phyloP scores from a whole-genome alignment of 1,140 invertebrate species.

The Anoplolepis gracilipes region DNA sequence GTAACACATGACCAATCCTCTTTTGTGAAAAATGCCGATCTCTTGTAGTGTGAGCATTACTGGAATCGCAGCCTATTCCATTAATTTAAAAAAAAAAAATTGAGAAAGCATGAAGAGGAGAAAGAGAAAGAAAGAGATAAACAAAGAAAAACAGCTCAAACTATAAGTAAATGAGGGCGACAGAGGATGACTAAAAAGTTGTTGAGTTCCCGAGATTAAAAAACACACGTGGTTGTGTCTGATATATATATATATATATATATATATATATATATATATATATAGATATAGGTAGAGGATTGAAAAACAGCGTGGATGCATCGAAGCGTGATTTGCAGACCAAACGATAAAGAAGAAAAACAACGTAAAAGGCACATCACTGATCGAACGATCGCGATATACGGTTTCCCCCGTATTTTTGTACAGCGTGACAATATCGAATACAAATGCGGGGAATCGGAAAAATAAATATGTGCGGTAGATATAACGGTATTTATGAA shows the following conservation, averaged over 20 bases:
- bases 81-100: conserved; percentile 64
- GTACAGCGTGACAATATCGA: conserved; percentile 45
- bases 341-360: conserved; percentile 46
- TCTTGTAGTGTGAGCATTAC: neutral
- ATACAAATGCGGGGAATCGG: conserved; percentile 13
- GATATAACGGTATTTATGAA: neutral
- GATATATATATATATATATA: conserved; percentile 22
- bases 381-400: conserved; percentile 26
- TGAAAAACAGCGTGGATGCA: conserved; percentile 58
- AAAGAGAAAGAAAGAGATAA: neutral
- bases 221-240: conserved; percentile 57
- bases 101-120: neutral
- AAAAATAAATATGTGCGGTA: conserved; percentile 21
- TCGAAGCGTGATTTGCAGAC: conserved; percentile 62
- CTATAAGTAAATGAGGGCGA: conserved; percentile 11
- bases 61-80: conserved; percentile 26
- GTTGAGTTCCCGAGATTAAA: conserved; percentile 54
- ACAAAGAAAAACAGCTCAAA: conserved; percentile 1
- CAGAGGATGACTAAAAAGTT: conserved; percentile 61
- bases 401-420: conserved; percentile 43
- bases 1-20: conserved; percentile 32
- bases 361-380: conserved; percentile 38
- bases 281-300: too few relatives aligned
- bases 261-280: too few relatives aligned
- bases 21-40: conserved; percentile 49